Evolutionary conservation across 2,888 invertebrate genomes (phyloP).

Genomic region (Aporophyla nigra): DNA sequence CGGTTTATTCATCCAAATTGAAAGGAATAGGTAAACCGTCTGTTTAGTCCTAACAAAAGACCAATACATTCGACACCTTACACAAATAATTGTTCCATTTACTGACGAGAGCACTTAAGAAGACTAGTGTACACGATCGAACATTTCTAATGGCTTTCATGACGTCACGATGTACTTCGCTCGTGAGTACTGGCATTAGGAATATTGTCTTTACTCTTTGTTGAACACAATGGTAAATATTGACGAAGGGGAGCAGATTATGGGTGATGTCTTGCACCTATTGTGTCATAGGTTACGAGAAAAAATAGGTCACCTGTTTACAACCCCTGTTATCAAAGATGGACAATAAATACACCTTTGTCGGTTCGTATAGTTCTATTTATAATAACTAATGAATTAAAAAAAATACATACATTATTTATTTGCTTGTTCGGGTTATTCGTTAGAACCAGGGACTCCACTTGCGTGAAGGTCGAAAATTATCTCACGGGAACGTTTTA

Average conservation of each 20-base stretch:
- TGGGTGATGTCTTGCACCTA: neutral
- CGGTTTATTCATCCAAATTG: constrained; percentile 11
- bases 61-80: constrained; percentile 28
- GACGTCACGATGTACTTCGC: constrained; percentile 49
- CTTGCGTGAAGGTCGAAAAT: too few relatives aligned
- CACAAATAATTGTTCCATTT: constrained; percentile 55
- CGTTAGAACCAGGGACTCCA: too few relatives aligned
- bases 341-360: neutral
- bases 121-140: constrained; percentile 50
- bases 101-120: constrained; percentile 51
- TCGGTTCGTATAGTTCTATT: neutral
- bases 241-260: neutral
- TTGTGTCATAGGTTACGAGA: neutral
- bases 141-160: constrained; percentile 57
- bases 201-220: constrained; percentile 27
- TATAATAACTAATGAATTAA: too few relatives aligned
- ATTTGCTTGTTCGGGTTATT: too few relatives aligned
- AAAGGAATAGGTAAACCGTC: neutral
- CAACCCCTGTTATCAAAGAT: neutral
- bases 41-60: neutral
- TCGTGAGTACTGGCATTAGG: constrained; percentile 39
- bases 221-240: constrained; percentile 26
- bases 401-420: too few relatives aligned
- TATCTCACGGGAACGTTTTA: too few relatives aligned
- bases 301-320: neutral